Evolutionary conservation across 2,888 invertebrate genomes (phyloP), one percentile per base, ranked within the genome.

Genomic region (Drosophila kanekoi): DNA sequence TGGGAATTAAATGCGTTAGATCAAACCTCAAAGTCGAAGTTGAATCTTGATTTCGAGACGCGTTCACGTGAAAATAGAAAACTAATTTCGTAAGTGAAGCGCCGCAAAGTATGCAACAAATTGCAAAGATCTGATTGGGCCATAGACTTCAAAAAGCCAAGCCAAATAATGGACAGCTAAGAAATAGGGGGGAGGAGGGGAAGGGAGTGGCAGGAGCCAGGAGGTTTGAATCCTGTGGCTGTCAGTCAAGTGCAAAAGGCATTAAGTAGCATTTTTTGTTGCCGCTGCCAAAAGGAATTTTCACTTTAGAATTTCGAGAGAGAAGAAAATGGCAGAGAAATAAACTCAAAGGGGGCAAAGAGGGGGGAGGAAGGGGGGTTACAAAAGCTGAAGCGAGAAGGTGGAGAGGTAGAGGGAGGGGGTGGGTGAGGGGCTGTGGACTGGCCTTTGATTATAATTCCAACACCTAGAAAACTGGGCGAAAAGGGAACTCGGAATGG

Each of bases 401-500:
- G 63, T 1, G 37, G 37, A 10, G 28, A 54, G 60, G 51, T 38
- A 59, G 35, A 28, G 10, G 10, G 13, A n/a, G 14, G 45, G 2
- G 45, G 9, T 37, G 35, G 28, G 10, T 9, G n/a, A 11, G 14
- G 43, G 2, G 8, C n/a, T 32, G 45, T 10, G 43, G 40, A 59
- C 61, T 64, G 62, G 72, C 67, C 83, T 79, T 89, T 84, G 87
- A 87, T 87, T 88, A 88, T 86, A 81, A 88, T 87, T 84, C 85
- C 89, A 76, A 86, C 85, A 86, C 85, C 85, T 86, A 83, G 56
- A 41, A 61, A 65, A 65, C 49, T 59, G 68, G 58, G 61, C 44
- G 18, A 45, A 54, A 54, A 44, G 23, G 6, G 10, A 20, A 32
- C 28, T 45, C 10, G 8, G 48, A 44, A 40, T 23, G 35, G 32